A percentile compares a stretch with the other conserved stretches of the same genome.
phyloP scores from a whole-genome alignment of 37 sponge, comb jelly and placozoan genomes.

The Geodia barretti region DNA sequence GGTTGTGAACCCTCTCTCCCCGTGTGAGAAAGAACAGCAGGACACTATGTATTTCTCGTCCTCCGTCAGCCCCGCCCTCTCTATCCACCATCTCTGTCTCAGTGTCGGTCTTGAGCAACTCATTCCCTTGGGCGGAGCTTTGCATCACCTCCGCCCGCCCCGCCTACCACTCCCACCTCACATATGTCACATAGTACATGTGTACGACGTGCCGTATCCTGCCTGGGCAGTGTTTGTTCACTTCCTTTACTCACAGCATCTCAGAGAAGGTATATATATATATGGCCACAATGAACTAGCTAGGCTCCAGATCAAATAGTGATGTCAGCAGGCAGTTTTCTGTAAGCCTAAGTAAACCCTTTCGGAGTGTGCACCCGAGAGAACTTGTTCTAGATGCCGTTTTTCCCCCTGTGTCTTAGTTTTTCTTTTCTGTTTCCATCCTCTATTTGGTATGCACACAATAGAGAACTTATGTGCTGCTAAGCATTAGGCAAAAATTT shows the following conservation, averaged over 20 bases:
- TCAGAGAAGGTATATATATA: neutral
- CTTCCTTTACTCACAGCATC: conserved; percentile 19
- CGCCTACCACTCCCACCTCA: conserved; percentile 29
- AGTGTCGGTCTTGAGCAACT: conserved; percentile 36
- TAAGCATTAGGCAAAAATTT: too few relatives aligned
- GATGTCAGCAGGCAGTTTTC: too few relatives aligned
- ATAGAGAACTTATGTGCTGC: too few relatives aligned
- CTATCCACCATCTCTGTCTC: conserved; percentile 27
- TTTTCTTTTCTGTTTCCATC: too few relatives aligned
- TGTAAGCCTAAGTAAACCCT: too few relatives aligned
- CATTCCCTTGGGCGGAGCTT: neutral
- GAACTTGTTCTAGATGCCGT: too few relatives aligned
- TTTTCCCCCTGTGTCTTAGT: too few relatives aligned
- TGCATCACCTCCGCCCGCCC: neutral
- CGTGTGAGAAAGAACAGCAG: too few relatives aligned
- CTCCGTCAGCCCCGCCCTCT: conserved; percentile 33
- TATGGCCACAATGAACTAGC: too few relatives aligned
- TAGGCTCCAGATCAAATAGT: too few relatives aligned
- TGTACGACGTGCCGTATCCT: conserved; percentile 23
- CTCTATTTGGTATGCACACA: too few relatives aligned
- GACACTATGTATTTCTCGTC: neutral
- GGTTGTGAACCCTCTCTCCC: neutral
- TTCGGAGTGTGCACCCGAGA: too few relatives aligned
- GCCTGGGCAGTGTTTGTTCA: conserved; percentile 4
- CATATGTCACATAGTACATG: conserved; percentile 29